A percentile compares a stretch with the other conserved stretches of the same genome.
phyloP scores from a whole-genome alignment of 2,888 invertebrate genomes.

The Allacma fusca region DNA sequence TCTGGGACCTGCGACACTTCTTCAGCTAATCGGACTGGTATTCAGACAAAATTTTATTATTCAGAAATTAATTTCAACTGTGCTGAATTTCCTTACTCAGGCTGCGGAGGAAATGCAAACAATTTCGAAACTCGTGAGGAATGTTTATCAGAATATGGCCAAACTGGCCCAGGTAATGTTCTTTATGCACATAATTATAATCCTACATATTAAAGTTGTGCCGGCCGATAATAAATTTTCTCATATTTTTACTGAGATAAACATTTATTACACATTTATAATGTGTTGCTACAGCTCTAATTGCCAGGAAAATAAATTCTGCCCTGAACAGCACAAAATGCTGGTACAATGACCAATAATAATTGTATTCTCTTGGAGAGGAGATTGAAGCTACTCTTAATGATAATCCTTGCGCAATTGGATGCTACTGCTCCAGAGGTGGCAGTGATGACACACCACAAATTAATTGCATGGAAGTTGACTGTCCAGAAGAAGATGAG shows the following conservation, averaged over 20 bases:
- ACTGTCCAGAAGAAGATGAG: slow-evolving; percentile 19
- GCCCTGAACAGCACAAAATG: slow-evolving; percentile 25
- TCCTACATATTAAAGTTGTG: too few relatives aligned
- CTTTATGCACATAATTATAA: neutral
- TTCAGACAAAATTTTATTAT: slow-evolving; percentile 49
- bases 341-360: slow-evolving; percentile 29
- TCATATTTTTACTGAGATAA: neutral
- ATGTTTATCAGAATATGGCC: slow-evolving; percentile 49
- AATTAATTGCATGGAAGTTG: slow-evolving; percentile 33
- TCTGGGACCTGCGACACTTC: slow-evolving; percentile 1
- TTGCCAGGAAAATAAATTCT: neutral
- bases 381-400: slow-evolving; percentile 9
- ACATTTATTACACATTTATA: too few relatives aligned
- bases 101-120: slow-evolving; percentile 55
- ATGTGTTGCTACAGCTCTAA: slow-evolving; percentile 15
- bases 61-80: slow-evolving; percentile 53
- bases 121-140: slow-evolving; percentile 53
- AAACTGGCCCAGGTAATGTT: neutral
- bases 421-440: slow-evolving; percentile 23
- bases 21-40: neutral
- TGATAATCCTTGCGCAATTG: slow-evolving; percentile 32
- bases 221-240: neutral
- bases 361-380: slow-evolving; percentile 24
- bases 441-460: neutral
- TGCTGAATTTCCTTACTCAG: slow-evolving; percentile 54